Evolutionary conservation across 2,113 vertebrate species (phyloP).

Genomic region (Erinaceus europaeus): DNA sequence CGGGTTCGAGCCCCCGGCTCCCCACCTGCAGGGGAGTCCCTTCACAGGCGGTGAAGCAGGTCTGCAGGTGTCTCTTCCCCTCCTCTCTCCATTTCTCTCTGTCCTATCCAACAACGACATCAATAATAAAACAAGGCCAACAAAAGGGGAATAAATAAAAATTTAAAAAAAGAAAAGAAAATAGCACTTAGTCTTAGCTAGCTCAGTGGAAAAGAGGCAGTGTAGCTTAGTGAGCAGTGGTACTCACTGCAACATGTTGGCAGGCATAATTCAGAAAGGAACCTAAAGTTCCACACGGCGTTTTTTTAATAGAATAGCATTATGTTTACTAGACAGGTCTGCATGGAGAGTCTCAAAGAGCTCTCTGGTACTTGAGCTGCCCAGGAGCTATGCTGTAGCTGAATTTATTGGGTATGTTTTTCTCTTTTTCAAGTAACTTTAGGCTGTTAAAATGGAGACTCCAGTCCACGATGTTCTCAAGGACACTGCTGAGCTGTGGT

Average conservation of each 20-base stretch:
- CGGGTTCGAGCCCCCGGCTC: no score
- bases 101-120: no score
- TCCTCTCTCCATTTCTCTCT: no score
- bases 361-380: neutral
- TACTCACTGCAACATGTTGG: neutral
- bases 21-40: no score
- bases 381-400: neutral
- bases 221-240: neutral
- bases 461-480: constrained; percentile 44
- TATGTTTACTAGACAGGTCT: neutral
- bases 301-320: neutral
- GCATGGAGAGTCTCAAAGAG: neutral
- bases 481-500: constrained; percentile 84
- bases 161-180: no score
- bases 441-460: constrained; percentile 6
- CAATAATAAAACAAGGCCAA: no score
- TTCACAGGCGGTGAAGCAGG: no score
- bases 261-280: neutral
- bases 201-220: neutral
- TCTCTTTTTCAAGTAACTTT: constrained; percentile 32
- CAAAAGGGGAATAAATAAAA: no score
- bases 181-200: neutral
- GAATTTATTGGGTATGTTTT: neutral
- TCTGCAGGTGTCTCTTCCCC: no score
- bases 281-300: neutral